Evolutionary conservation across 2,888 invertebrate species (phyloP).

Genomic region (Nemoura dubitans): DNA sequence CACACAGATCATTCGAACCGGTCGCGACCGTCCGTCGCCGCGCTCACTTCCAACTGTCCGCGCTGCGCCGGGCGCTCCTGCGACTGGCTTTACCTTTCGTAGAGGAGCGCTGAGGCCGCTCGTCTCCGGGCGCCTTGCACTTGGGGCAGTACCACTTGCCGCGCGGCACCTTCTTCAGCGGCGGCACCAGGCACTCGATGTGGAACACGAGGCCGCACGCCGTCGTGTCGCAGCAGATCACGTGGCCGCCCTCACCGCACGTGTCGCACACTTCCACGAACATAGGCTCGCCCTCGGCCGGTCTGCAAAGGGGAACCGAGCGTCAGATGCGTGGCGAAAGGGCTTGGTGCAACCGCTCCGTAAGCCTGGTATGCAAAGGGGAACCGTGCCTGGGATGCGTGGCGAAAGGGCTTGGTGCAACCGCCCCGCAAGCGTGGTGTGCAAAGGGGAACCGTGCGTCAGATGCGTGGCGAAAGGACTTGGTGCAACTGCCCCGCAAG

Average conservation of each 20-base stretch:
- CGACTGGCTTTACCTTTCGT: constrained; percentile 27
- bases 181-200: constrained; percentile 75
- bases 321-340: too few species aligned
- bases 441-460: too few species aligned
- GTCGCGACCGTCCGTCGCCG: not conserved
- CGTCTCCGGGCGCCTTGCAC: constrained; percentile 61
- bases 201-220: constrained; percentile 73
- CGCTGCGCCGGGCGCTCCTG: not conserved
- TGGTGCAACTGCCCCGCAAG: too few species aligned
- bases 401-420: too few species aligned
- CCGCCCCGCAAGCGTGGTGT: too few species aligned
- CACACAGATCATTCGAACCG: too few species aligned
- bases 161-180: constrained; percentile 68
- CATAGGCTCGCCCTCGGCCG: not conserved
- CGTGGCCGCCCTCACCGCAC: constrained; percentile 74
- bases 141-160: constrained; percentile 70
- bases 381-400: too few species aligned
- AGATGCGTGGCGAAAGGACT: too few species aligned
- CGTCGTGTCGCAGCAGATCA: constrained; percentile 68
- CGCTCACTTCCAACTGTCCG: not conserved
- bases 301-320: not conserved
- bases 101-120: not conserved
- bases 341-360: too few species aligned
- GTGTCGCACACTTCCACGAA: constrained; percentile 63
- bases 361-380: too few species aligned